Percentiles rank a stretch among this genome's conserved stretches.
phyloP scores from a whole-genome alignment of 2,797 vertebrate species.

The Tympanoctomys barrerae region DNA sequence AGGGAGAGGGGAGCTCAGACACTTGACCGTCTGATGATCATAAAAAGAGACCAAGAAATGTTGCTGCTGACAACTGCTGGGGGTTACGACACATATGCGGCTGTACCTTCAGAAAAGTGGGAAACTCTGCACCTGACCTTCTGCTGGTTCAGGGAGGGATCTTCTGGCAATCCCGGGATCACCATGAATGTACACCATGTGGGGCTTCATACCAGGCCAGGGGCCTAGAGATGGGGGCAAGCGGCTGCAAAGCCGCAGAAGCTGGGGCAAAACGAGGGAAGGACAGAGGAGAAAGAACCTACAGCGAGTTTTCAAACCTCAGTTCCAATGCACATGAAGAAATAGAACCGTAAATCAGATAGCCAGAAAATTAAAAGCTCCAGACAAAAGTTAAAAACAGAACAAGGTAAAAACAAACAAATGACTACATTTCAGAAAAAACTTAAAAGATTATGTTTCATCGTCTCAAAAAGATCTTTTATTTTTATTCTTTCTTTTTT shows the following conservation, averaged over 20 bases:
- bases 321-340: not conserved
- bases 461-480: not conserved
- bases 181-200: not conserved
- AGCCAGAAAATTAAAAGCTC: not conserved
- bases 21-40: not conserved
- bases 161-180: not conserved
- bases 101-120: not conserved
- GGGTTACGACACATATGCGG: not conserved
- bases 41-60: not conserved
- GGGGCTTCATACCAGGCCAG: not conserved
- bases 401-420: not conserved
- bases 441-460: conserved; percentile 14
- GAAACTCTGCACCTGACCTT: not conserved
- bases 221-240: not conserved
- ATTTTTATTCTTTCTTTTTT: no score
- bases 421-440: not conserved
- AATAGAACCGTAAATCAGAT: not conserved
- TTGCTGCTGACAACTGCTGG: not conserved
- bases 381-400: conserved; percentile 26
- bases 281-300: not conserved
- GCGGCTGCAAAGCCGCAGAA: not conserved
- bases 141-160: not conserved
- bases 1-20: not conserved
- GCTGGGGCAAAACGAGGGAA: no score
- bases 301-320: not conserved